phyloP scores from a whole-genome alignment of 2,888 invertebrate genomes.

The Gnatocerus cornutus region DNA sequence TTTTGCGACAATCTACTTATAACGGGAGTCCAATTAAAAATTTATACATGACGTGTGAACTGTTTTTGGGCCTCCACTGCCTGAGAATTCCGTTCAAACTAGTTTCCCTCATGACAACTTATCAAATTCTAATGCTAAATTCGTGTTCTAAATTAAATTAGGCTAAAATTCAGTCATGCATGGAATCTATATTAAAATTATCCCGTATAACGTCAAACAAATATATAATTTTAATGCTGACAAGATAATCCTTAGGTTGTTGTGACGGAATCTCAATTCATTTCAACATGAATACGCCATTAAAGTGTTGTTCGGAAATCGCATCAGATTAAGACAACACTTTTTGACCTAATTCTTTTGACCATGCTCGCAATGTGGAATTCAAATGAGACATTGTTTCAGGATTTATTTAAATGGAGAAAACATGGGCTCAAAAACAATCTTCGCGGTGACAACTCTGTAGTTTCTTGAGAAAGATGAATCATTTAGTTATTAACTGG shows the following conservation, averaged over 20 bases:
- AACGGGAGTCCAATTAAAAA: background rate
- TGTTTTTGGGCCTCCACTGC: background rate
- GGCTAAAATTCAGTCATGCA: conserved; percentile 1
- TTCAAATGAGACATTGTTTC: too few species aligned
- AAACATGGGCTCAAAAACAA: too few species aligned
- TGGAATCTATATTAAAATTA: conserved; percentile 12
- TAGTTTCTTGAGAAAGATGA: too few species aligned
- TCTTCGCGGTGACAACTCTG: too few species aligned
- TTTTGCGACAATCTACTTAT: background rate
- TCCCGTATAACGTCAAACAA: background rate
- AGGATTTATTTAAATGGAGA: too few species aligned
- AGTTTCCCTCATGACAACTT: too few species aligned
- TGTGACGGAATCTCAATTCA: conserved; percentile 13
- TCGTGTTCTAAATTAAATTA: conserved; percentile 18
- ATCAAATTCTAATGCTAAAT: conserved; percentile 5
- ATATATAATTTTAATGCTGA: conserved; percentile 16
- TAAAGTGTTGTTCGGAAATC: background rate
- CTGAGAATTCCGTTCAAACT: too few species aligned
- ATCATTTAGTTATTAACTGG: too few species aligned
- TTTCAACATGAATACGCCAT: conserved; percentile 13
- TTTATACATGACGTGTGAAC: background rate
- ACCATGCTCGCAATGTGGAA: background rate
- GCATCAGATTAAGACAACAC: background rate
- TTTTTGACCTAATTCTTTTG: background rate
- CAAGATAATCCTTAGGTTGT: conserved; percentile 12